Base-by-base conservation (phyloP, 2,113 vertebrate species). In the Rhinolophus sinicus region DNA sequence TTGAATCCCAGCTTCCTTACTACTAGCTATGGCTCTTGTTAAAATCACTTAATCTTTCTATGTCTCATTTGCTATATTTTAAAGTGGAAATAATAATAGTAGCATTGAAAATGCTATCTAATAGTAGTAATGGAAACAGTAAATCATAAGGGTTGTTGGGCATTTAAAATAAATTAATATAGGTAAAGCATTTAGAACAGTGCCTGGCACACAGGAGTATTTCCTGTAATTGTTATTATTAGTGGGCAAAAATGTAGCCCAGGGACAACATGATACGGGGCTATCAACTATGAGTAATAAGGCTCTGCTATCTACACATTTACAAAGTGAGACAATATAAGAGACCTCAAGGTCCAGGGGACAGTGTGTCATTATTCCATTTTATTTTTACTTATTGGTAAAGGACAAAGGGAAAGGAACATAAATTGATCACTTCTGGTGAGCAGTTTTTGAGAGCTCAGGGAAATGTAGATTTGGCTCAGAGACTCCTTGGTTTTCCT, bases 331-430 rank as follows among this genome's bases (percentile, higher is more conserved):
- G 35, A 35, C 33, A 58, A 72, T 24, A 19, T 35, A 54, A 89
- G 13, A 65, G 64, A 84, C 56, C 40, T 85, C 44, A 91, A 22
- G 24, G 7, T 60, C 35, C 7, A 40, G 26, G 47, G 50, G n/a
- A 72, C 15, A 86, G 22, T 40, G 16, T 75, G 26, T 22, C 16
- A 26, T 35, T 56, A n/a, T 30, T 35, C 13, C 18, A 54, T 54
- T 81, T 94, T 77, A 70, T 52, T 28, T 82, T 87, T 95, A 54
- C 22, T 93, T 96, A 47, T 54, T 81, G 56, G 13, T 56, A 40
- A 93, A 93, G 38, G 26, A 69, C 5, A 40, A 76, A 93, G 47
- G 40, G 33, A 76, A 35, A 85, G 2, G 10, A 80, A 72, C 8
- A 88, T 8, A 76, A 19, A 80, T 22, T 5, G 6, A 60, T 65